Evolutionary conservation across 2,888 invertebrate species (phyloP).

Genomic region (Polydesmus complanatus): DNA sequence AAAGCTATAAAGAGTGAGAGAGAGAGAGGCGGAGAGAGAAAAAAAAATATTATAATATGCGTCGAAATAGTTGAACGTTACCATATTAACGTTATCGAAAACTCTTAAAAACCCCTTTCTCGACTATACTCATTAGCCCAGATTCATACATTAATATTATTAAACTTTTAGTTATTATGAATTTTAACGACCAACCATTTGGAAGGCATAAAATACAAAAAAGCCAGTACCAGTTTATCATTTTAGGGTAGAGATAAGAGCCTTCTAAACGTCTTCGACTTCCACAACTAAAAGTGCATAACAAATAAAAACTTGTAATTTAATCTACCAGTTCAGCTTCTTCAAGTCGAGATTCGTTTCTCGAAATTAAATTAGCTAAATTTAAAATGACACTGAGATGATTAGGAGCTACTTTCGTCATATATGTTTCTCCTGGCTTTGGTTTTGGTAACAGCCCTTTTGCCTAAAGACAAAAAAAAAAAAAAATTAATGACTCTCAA

Average conservation of each 20-base stretch:
- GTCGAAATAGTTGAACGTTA: background rate
- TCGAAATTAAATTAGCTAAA: slow-evolving; percentile 83
- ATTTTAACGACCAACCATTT: too few relatives aligned
- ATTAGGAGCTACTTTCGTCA: slow-evolving; percentile 88
- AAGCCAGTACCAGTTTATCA: too few relatives aligned
- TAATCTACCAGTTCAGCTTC: slow-evolving; percentile 13
- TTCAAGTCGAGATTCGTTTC: slow-evolving; percentile 47
- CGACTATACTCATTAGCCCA: too few relatives aligned
- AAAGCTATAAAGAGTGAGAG: slow-evolving; percentile 43
- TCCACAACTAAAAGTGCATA: too few relatives aligned
- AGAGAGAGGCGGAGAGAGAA: background rate
- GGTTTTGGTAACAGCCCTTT: slow-evolving; percentile 79
- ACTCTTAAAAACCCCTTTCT: too few relatives aligned
- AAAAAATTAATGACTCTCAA: too few relatives aligned
- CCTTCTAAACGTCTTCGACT: too few relatives aligned
- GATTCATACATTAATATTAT: too few relatives aligned
- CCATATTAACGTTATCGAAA: background rate
- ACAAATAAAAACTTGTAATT: too few relatives aligned
- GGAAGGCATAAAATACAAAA: too few relatives aligned
- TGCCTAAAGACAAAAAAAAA: slow-evolving; percentile 38
- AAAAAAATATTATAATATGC: background rate
- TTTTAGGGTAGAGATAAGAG: too few relatives aligned
- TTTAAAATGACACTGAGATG: slow-evolving; percentile 92
- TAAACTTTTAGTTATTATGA: too few relatives aligned
- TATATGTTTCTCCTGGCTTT: slow-evolving; percentile 85